Evolutionary conservation across 2,797 vertebrate species (phyloP).

Genomic region (Arctocebus calabarensis): DNA sequence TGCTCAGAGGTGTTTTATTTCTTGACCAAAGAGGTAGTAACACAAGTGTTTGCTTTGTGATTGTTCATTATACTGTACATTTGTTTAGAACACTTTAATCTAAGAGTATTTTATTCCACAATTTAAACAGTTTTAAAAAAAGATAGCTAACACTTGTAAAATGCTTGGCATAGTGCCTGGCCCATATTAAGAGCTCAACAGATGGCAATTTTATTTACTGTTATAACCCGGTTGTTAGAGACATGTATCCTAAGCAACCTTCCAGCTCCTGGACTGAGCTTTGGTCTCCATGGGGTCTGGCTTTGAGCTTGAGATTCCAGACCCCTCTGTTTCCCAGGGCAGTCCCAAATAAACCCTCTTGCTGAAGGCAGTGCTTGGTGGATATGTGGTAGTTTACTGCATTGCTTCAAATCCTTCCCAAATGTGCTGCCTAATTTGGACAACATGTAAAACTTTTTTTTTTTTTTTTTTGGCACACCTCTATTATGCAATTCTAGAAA

Average conservation of each 20-base stretch:
- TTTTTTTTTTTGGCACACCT: not conserved
- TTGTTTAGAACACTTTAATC: conserved; percentile 80
- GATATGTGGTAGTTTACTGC: not conserved
- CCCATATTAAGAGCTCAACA: conserved; percentile 81
- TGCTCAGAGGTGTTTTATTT: not conserved
- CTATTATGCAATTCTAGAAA: conserved; percentile 35
- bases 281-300: conserved; percentile 25
- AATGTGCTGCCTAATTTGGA: not conserved
- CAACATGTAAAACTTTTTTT: not conserved
- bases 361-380: not conserved
- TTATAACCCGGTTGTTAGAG: conserved; percentile 77
- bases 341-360: not conserved
- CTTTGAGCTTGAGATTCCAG: conserved; percentile 13
- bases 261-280: conserved; percentile 56
- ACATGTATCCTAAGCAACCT: conserved; percentile 80
- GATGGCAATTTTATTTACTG: conserved; percentile 83
- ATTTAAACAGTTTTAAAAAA: conserved; percentile 76
- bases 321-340: conserved; percentile 10
- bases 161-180: conserved; percentile 76
- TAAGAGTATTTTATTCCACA: conserved; percentile 79
- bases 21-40: conserved; percentile 51
- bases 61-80: conserved; percentile 71
- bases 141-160: conserved; percentile 81
- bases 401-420: not conserved
- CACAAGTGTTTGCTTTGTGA: conserved; percentile 61